Conservation (phyloP, 1,140 invertebrate species). For the Pteromalus puparum region DNA sequence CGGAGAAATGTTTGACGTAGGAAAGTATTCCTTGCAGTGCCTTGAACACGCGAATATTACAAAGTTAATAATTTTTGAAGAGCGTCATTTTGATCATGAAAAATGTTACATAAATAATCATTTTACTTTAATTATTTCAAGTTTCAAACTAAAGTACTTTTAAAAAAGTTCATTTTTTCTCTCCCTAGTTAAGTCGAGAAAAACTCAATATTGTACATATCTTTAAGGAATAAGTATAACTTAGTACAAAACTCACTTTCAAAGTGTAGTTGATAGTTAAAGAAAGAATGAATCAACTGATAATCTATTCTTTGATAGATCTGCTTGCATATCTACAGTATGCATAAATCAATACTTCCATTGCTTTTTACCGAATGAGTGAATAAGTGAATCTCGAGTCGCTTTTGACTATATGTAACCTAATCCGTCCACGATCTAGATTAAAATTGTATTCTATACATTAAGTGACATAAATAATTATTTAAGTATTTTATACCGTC, state of each 20-base stretch:
- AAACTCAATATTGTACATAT: slow-evolving; percentile 21
- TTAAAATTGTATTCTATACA: neutral
- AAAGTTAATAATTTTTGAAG: no score
- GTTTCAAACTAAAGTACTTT: neutral
- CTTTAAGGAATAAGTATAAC: slow-evolving; percentile 22
- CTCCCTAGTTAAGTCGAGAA: neutral
- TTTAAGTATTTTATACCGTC: slow-evolving; percentile 30
- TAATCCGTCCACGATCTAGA: neutral
- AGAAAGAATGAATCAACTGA: neutral
- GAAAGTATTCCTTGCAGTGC: no score
- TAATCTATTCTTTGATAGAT: neutral
- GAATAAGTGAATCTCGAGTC: slow-evolving; percentile 1
- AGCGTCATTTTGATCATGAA: no score
- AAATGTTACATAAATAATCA: no score
- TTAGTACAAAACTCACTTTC: slow-evolving; percentile 37
- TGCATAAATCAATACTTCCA: neutral
- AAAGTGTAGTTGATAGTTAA: slow-evolving; percentile 30
- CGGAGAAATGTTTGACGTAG: no score
- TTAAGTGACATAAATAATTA: neutral
- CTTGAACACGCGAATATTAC: no score
- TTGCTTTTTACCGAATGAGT: neutral
- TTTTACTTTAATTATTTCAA: neutral
- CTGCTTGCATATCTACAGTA: neutral
- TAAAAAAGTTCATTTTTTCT: neutral
- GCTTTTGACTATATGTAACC: neutral